Percentiles rank a stretch among this genome's conserved stretches.
Conservation (phyloP, 2,888 invertebrate species). For the Mythimna ferrago region DNA sequence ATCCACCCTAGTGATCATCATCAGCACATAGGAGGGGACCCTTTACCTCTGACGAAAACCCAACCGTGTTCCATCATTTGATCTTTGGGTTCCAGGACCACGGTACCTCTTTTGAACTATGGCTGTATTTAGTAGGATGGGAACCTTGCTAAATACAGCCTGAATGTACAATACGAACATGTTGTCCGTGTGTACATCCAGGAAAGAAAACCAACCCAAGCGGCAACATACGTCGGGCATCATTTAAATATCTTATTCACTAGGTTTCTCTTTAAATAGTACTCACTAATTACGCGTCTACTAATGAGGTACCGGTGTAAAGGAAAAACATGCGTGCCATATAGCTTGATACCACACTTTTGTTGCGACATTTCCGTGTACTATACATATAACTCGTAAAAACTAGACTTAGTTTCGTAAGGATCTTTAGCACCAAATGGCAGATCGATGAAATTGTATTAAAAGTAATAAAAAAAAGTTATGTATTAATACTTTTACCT, state of each 20-base stretch:
- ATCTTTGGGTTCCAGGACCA: too few species aligned
- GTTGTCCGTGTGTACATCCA: neutral
- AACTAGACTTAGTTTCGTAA: too few species aligned
- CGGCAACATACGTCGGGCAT: conserved; percentile 13
- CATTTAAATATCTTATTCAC: conserved; percentile 40
- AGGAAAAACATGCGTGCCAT: neutral
- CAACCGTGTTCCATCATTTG: too few species aligned
- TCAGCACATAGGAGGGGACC: too few species aligned
- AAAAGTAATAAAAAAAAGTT: too few species aligned
- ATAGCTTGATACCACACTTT: conserved; percentile 27
- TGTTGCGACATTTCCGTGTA: conserved; percentile 37
- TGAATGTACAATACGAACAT: neutral
- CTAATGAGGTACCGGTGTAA: conserved; percentile 48
- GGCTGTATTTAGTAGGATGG: too few species aligned
- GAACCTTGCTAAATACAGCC: neutral
- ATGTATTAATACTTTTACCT: too few species aligned
- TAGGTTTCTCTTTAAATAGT: conserved; percentile 42
- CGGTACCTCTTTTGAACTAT: too few species aligned
- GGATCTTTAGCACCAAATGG: too few species aligned
- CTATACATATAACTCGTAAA: neutral
- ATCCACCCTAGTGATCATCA: too few species aligned
- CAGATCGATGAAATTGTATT: too few species aligned
- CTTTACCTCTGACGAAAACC: too few species aligned
- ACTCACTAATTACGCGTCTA: conserved; percentile 51
- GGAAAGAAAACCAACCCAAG: conserved; percentile 18